Evolutionary conservation across 30 jellyfish, hydroid and myxozoan species (phyloP).

Genomic region (Aurelia sp.): DNA sequence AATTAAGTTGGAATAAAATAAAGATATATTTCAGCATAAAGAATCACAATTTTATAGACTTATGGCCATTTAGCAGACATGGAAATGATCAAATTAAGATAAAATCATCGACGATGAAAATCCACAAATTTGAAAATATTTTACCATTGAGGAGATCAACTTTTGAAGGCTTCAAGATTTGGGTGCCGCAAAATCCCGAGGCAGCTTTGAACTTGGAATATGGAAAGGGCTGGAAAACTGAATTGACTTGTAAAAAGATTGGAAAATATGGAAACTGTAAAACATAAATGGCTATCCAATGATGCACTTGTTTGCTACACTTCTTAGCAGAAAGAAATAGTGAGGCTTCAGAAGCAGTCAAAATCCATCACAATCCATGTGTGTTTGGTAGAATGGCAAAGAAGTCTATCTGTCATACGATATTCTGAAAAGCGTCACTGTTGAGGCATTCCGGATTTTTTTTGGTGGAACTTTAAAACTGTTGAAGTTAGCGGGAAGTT

Average conservation of each 20-base stretch:
- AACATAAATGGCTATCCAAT: neutral
- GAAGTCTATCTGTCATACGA: too few species aligned
- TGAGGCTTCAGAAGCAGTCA: neutral
- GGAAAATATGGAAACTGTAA: constrained; percentile 53
- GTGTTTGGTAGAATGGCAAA: too few species aligned
- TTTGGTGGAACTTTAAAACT: too few species aligned
- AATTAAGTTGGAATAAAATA: constrained; percentile 22
- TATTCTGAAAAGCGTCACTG: too few species aligned
- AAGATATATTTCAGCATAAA: constrained; percentile 35
- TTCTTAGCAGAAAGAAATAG: too few species aligned
- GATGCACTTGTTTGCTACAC: neutral
- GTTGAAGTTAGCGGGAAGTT: too few species aligned
- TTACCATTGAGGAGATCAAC: constrained; percentile 17
- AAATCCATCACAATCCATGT: too few species aligned
- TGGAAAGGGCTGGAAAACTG: constrained; percentile 42
- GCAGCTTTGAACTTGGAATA: constrained; percentile 16
- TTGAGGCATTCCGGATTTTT: too few species aligned
- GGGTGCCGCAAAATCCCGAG: constrained; percentile 32
- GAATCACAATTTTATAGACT: constrained; percentile 41
- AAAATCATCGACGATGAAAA: constrained; percentile 29
- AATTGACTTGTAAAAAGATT: constrained; percentile 34
- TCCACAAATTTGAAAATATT: neutral
- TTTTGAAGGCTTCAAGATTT: constrained; percentile 32
- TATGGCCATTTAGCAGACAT: constrained; percentile 59
- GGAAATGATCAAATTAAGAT: constrained; percentile 8